phyloP scores from a whole-genome alignment of 2,888 invertebrate species.

The Eustalomyia histrio region DNA sequence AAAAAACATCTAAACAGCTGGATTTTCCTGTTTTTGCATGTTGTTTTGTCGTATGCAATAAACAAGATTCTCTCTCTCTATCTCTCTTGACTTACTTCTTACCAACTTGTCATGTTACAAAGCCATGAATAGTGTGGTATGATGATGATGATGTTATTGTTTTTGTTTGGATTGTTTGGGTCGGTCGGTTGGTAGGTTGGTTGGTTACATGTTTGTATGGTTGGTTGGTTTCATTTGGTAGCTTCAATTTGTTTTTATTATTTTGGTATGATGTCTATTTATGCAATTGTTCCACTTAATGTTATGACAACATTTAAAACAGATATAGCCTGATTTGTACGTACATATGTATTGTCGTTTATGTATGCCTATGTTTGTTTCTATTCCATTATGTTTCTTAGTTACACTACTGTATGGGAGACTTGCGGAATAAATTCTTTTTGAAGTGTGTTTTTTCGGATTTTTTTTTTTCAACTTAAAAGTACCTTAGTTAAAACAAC shows the following conservation, averaged over 20 bases:
- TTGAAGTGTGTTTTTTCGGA: too few species aligned
- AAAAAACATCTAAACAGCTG: slow-evolving; percentile 22
- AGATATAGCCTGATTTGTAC: neutral
- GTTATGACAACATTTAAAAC: slow-evolving; percentile 21
- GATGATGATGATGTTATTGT: slow-evolving; percentile 13
- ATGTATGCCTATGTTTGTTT: neutral
- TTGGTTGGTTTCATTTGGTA: neutral
- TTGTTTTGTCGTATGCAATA: neutral
- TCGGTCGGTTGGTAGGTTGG: neutral
- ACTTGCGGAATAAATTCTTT: too few species aligned
- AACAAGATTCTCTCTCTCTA: slow-evolving; percentile 13
- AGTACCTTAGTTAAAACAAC: too few species aligned
- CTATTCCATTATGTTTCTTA: neutral
- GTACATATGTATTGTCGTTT: neutral
- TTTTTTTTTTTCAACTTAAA: too few species aligned
- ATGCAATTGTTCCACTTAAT: slow-evolving; percentile 32
- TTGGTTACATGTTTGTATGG: neutral
- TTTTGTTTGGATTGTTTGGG: slow-evolving; percentile 8
- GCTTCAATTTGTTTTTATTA: neutral
- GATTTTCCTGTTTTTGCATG: slow-evolving; percentile 22
- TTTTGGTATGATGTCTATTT: slow-evolving; percentile 1
- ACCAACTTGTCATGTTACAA: slow-evolving; percentile 6
- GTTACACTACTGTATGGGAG: neutral
- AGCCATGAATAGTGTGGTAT: neutral
- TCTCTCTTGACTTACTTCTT: slow-evolving; percentile 7